Percentiles rank a stretch among this genome's conserved stretches.
These are phyloP conservation scores for Allolobophora icterica DNA, from an alignment of 2,888 invertebrate species.

Conservation along the genomic window DNA sequence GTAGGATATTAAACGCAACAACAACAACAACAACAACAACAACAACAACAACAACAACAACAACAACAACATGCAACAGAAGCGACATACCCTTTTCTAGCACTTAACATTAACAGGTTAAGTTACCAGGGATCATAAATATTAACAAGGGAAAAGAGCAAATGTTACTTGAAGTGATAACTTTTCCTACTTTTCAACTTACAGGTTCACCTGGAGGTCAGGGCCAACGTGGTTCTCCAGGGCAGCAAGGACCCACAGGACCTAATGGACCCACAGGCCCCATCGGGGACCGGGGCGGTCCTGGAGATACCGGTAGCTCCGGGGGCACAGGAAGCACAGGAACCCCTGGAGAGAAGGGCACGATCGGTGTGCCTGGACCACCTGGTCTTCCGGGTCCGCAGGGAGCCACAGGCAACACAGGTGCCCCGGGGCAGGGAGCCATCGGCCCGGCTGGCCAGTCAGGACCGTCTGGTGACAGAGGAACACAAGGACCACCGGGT, in stretches of 20 bases:
- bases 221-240: slow-evolving; percentile 36
- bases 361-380: slow-evolving; percentile 12
- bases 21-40: no score
- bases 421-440: slow-evolving; percentile 33
- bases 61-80: no score
- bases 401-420: slow-evolving; percentile 35
- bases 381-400: not conserved
- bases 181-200: not conserved
- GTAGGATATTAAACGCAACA: no score
- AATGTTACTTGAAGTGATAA: not conserved
- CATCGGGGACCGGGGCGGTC: slow-evolving; percentile 30
- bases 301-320: slow-evolving; percentile 31
- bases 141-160: not conserved
- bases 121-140: not conserved
- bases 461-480: slow-evolving; percentile 33
- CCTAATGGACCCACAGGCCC: slow-evolving; percentile 34
- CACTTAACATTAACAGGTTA: no score
- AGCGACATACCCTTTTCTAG: no score
- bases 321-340: slow-evolving; percentile 38
- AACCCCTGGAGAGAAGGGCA: slow-evolving; percentile 26
- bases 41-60: no score
- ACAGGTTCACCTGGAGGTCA: not conserved
- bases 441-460: slow-evolving; percentile 35
- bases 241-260: slow-evolving; percentile 38
- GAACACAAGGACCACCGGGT: slow-evolving; percentile 30